Evolutionary conservation across 2,888 invertebrate genomes (phyloP), one percentile per base, ranked within the genome.

Genomic region (Caenorhabditis panamensis): DNA sequence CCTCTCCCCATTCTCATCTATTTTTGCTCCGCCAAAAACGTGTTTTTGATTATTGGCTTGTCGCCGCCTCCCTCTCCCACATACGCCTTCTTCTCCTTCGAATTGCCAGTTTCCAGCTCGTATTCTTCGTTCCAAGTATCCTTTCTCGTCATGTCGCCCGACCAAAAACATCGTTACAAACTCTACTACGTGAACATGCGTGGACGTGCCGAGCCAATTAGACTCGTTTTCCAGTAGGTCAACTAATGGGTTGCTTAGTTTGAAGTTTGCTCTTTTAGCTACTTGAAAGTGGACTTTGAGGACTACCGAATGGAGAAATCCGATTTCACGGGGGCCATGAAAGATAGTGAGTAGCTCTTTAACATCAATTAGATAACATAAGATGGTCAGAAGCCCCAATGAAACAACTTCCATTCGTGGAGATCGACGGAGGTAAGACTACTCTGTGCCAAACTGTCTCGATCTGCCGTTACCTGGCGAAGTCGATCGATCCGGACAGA

Each of bases 131-230:
- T 26, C 18, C 37, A 9, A 0, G 26, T 37, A 13, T 28, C 18
- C 58, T 3, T 36, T 28, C 36, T 53, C 24, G 31, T n/a, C 24
- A 76, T 76, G 67, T 41, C 67, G 9, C 63, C 58, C 11, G 73
- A 73, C 37, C 82, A 82, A 64, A 82, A 82, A 56, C 82, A 82
- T 59, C 54, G 64, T 16, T 82, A 82, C 61, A 79, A 76, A 22
- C 64, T 82, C 20, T 66, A 63, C 20, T 82, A 82, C 20, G 62
- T 58, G 1, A 68, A 82, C 37, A 26, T 64, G 37, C 47, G 75
- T 8, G 82, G 82, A 22, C 67, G 82, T n/a, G 82, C 76, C 31
- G 82, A 82, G 44, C 79, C 79, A 44, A 82, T 82, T 68, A 62
- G 82, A 56, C 56, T 82, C 22, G 53, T 82, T 20, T 77, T 82